Evolutionary conservation across 2,113 vertebrate genomes (phyloP).

Genomic region (Halichoeres trimaculatus): DNA sequence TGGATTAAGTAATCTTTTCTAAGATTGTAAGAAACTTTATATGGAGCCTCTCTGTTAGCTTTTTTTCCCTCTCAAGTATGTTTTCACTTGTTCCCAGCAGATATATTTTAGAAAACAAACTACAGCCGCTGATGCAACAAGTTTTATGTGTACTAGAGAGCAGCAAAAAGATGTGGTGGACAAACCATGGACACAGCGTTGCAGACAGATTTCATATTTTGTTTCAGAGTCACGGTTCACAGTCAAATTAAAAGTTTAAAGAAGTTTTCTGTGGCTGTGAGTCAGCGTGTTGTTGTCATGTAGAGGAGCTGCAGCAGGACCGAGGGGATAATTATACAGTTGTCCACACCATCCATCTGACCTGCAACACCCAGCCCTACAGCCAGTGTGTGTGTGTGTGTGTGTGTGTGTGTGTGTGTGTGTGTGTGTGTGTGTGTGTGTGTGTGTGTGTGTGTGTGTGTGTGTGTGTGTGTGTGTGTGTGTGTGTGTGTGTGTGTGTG

Average conservation of each 20-base stretch:
- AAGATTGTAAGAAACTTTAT: neutral
- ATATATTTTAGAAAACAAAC: too few species aligned
- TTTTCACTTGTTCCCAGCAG: neutral
- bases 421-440: neutral
- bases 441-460: neutral
- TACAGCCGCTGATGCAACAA: too few species aligned
- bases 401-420: neutral
- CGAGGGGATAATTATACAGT: neutral
- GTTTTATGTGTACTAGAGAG: too few species aligned
- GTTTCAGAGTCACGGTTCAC: too few species aligned
- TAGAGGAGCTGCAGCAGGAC: neutral
- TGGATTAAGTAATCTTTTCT: neutral
- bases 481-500: neutral
- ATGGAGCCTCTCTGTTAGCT: neutral
- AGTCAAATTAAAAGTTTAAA: neutral
- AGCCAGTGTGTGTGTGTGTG: neutral
- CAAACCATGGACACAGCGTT: too few species aligned
- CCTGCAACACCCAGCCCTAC: neutral
- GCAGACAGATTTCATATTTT: too few species aligned
- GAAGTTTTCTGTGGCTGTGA: neutral
- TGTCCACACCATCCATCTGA: slow-evolving; percentile 3
- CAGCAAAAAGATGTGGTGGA: too few species aligned
- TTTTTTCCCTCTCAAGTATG: neutral
- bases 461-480: neutral
- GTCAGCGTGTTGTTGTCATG: neutral